phyloP scores from a whole-genome alignment of 2,888 invertebrate genomes.

The Allacma fusca region DNA sequence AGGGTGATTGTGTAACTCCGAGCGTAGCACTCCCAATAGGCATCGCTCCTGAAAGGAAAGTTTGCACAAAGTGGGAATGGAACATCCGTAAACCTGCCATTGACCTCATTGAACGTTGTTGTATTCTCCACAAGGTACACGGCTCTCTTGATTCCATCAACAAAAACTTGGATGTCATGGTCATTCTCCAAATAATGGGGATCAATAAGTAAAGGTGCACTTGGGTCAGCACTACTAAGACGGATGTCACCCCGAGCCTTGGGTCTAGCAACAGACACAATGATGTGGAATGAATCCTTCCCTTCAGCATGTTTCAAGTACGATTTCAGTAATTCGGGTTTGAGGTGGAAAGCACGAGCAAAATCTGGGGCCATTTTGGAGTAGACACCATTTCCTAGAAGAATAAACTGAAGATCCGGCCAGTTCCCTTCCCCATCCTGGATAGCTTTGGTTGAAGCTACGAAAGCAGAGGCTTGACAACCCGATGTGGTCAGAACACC shows the following conservation, averaged over 20 bases:
- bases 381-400: constrained; percentile 56
- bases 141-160: constrained; percentile 52
- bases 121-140: constrained; percentile 52
- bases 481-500: constrained; percentile 58
- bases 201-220: constrained; percentile 52
- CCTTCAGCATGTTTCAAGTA: constrained; percentile 49
- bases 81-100: constrained; percentile 27
- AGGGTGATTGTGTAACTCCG: constrained; percentile 53
- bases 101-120: constrained; percentile 49
- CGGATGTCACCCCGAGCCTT: constrained; percentile 53
- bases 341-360: constrained; percentile 56
- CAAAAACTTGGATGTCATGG: constrained; percentile 51
- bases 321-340: constrained; percentile 49
- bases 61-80: constrained; percentile 47
- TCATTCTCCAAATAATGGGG: constrained; percentile 55
- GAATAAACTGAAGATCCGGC: constrained; percentile 57
- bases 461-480: constrained; percentile 50
- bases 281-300: constrained; percentile 57
- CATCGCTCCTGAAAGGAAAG: constrained; percentile 50
- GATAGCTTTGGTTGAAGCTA: constrained; percentile 46
- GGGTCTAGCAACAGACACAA: constrained; percentile 55
- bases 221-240: constrained; percentile 50
- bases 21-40: constrained; percentile 55
- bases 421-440: constrained; percentile 47
- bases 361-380: constrained; percentile 50